phyloP scores from a whole-genome alignment of 2,888 invertebrate genomes.

The Incurvaria masculella region DNA sequence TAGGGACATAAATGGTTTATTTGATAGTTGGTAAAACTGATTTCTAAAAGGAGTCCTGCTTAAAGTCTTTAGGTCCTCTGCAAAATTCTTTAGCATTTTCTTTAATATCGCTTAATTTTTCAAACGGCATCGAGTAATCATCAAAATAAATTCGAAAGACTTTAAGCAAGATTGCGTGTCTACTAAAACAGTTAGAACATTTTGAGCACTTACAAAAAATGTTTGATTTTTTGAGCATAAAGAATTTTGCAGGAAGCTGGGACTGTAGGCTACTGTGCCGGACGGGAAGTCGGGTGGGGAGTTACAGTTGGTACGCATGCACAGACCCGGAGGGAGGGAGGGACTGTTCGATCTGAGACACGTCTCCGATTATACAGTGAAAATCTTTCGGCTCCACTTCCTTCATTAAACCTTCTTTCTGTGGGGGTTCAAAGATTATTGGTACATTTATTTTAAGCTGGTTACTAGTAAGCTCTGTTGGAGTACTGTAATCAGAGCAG shows the following conservation, averaged over 20 bases:
- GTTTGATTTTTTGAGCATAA: conserved; percentile 36
- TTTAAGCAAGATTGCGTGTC: conserved; percentile 43
- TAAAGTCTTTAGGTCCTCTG: conserved; percentile 38
- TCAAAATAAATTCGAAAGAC: conserved; percentile 28
- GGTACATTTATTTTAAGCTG: too few species aligned
- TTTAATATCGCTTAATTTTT: not conserved
- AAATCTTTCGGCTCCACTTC: conserved; percentile 49
- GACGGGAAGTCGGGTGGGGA: conserved; percentile 14
- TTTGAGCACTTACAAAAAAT: conserved; percentile 37
- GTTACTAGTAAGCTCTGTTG: too few species aligned
- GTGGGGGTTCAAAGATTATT: conserved; percentile 20
- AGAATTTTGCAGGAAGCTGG: conserved; percentile 49
- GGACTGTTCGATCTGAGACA: conserved; percentile 42
- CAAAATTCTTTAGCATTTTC: conserved; percentile 47
- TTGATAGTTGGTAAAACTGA: too few species aligned
- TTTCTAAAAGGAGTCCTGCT: too few species aligned
- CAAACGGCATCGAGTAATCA: conserved; percentile 11
- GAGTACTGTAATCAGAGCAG: too few species aligned
- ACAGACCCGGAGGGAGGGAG: conserved; percentile 8
- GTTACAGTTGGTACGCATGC: conserved; percentile 23
- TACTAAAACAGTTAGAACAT: not conserved
- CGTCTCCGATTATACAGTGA: conserved; percentile 49
- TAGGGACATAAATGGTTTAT: too few species aligned
- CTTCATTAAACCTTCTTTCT: conserved; percentile 45
- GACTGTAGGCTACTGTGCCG: conserved; percentile 19